These are phyloP conservation scores for Pseudomugil tenellus DNA, from an alignment of 2,797 vertebrate genomes.

Conservation along the genomic window DNA sequence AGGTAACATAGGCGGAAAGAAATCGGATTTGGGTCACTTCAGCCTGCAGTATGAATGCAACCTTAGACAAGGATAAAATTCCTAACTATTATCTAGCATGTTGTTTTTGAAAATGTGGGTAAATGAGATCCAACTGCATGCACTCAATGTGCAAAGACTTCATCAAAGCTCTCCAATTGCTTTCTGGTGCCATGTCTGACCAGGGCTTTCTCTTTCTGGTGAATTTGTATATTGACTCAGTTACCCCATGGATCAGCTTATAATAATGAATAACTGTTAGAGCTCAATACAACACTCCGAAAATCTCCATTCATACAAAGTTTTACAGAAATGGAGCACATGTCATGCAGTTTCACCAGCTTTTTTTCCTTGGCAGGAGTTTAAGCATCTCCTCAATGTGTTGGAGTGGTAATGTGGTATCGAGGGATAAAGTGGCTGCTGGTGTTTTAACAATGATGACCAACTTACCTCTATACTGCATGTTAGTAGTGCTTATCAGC, in stretches of 20 bases:
- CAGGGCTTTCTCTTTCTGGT: background rate
- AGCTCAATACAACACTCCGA: background rate
- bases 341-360: constrained; percentile 11
- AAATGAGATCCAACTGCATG: background rate
- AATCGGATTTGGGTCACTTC: no score
- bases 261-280: background rate
- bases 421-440: constrained; percentile 25
- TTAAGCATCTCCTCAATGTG: constrained; percentile 25
- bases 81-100: no score
- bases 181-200: background rate
- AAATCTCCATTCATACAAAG: background rate
- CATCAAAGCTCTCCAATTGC: background rate
- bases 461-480: constrained; percentile 59
- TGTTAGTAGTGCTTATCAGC: constrained; percentile 67
- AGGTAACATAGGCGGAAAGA: no score
- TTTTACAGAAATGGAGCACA: background rate
- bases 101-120: no score
- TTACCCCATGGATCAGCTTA: background rate
- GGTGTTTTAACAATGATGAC: constrained; percentile 64
- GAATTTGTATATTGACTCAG: background rate
- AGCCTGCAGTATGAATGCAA: no score
- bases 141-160: background rate
- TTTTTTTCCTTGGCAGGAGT: constrained; percentile 25
- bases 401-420: constrained; percentile 31
- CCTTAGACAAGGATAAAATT: no score